Conservation (phyloP, 2,888 invertebrate genomes). For the Sicus ferrugineus region DNA sequence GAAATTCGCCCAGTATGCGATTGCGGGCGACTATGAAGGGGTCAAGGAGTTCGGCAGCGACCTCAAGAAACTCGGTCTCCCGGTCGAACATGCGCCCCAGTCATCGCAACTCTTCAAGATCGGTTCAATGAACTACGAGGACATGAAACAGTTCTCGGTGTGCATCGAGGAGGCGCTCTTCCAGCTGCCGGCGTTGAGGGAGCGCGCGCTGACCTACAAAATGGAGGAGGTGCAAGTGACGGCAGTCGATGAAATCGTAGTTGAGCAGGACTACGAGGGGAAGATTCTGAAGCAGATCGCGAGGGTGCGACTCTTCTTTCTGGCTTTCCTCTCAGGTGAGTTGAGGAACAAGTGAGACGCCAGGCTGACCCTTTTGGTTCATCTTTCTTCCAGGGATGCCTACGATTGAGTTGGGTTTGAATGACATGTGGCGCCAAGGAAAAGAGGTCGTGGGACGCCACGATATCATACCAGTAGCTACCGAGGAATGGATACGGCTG, state of each 20-base stretch:
- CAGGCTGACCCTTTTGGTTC: neutral
- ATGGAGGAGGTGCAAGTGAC: constrained; percentile 96
- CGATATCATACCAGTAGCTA: constrained; percentile 98
- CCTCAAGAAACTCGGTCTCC: constrained; percentile 89
- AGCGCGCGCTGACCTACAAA: constrained; percentile 89
- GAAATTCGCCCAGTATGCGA: constrained; percentile 92
- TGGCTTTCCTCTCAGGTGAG: constrained; percentile 91
- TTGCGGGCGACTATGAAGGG: constrained; percentile 92
- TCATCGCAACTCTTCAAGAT: constrained; percentile 95
- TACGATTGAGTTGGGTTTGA: constrained; percentile 94
- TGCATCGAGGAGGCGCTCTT: constrained; percentile 94
- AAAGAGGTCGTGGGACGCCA: constrained; percentile 98
- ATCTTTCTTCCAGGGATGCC: constrained; percentile 94
- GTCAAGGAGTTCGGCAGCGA: constrained; percentile 94
- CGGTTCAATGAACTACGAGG: constrained; percentile 87
- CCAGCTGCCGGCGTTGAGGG: constrained; percentile 82
- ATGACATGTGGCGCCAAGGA: constrained; percentile 97
- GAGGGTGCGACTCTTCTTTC: constrained; percentile 92
- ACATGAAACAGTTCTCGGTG: constrained; percentile 89
- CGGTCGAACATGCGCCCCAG: constrained; percentile 97
- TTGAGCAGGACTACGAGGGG: constrained; percentile 87
- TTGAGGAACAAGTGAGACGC: neutral
- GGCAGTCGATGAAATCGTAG: constrained; percentile 90
- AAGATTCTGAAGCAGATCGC: constrained; percentile 90
- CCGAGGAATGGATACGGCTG: constrained; percentile 98